Evolutionary conservation across 2,113 vertebrate genomes (phyloP), one percentile per base, ranked within the genome.

Genomic region (Pluvialis apricaria): DNA sequence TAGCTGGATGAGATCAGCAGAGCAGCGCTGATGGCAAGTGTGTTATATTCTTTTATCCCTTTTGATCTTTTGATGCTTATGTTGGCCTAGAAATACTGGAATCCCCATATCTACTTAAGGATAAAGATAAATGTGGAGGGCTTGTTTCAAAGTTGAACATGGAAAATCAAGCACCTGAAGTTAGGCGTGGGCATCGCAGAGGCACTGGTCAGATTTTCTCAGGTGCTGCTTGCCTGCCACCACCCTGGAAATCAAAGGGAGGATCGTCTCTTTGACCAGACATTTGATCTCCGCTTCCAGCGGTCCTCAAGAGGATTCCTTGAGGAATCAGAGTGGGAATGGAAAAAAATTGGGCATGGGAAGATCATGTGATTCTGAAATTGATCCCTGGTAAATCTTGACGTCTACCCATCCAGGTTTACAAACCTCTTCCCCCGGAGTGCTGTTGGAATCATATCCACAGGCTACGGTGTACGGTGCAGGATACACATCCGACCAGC

Each of bases 401-500:
- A 15, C 24, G 14, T 10, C 15, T 36, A 18, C 45, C 40, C 25
- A n/a, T 11, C 7, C n/a, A 24, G 28, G 15, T 51, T 58, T 85
- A 97, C 94, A 93, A 82, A 99, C 99, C 99, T 98, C 98, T 13
- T 99, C 98, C 17, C 97, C 97, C 12, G 61, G 85, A 0, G 97
- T 98, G 90, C 94, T 90, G 92, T 98, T 99, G 86, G 98, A 93
- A 82, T 99, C 98, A 47, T 98, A 98, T 29, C 98, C 99, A 92
- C 99, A 99, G 95, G 98, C 99, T 8, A 97, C 1, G 0, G 96
- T 12, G 1, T 99, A 99, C 3, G 98, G 98, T 3, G 98, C 95
- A 5, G 98, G 99, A 80, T 98, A 98, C 96, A 99, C 98, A 6
- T 98, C 97, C 0, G 99, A 98, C 99, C 99, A 99, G 89, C 99